Conservation (phyloP, 2,797 vertebrate genomes). For the Champsocephalus gunnari region DNA sequence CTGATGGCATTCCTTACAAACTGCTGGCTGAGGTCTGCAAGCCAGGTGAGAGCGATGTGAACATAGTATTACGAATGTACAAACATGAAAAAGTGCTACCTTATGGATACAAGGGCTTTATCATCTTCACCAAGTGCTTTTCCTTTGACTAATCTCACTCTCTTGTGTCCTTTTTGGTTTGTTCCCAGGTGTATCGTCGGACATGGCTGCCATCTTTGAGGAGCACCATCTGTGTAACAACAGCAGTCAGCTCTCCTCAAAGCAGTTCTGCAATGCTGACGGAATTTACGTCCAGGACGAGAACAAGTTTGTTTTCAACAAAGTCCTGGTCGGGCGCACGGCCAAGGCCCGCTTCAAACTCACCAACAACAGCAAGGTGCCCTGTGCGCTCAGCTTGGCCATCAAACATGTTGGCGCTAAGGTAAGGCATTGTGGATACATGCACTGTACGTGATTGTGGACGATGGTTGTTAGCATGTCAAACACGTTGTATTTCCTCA, state of each 20-base stretch:
- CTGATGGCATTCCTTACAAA: constrained; percentile 85
- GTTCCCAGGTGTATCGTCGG: constrained; percentile 82
- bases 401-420: constrained; percentile 78
- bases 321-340: constrained; percentile 84
- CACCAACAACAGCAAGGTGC: constrained; percentile 85
- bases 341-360: constrained; percentile 90
- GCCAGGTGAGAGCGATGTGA: constrained; percentile 83
- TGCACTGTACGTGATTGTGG: not conserved
- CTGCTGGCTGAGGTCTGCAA: constrained; percentile 88
- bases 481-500: not conserved
- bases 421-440: constrained; percentile 74
- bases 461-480: not conserved
- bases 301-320: constrained; percentile 91
- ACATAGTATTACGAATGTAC: not conserved
- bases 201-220: constrained; percentile 88
- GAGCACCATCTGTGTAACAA: constrained; percentile 88
- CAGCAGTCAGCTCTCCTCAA: constrained; percentile 71
- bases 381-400: constrained; percentile 82
- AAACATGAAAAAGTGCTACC: not conserved
- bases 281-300: constrained; percentile 89
- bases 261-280: constrained; percentile 74
- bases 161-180: constrained; percentile 3
- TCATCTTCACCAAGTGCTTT: not conserved
- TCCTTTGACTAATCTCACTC: not conserved
- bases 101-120: not conserved